Base-by-base conservation (phyloP, 2,888 invertebrate genomes). In the Marasmarcha lunaedactyla region DNA sequence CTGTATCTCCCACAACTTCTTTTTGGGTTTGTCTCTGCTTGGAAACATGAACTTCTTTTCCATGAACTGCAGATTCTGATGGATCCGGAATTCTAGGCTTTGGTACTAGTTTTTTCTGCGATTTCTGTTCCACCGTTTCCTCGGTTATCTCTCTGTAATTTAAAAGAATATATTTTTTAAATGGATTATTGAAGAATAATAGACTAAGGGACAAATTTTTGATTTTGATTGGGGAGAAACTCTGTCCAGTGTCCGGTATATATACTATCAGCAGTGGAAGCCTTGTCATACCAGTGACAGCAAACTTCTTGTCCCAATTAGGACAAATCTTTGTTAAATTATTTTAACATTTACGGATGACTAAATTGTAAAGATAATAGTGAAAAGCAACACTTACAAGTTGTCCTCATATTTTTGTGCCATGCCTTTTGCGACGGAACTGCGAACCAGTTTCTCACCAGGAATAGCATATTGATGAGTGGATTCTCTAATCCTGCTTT, bases 21-120 rank as follows among this genome's bases (percentile, higher is more conserved):
- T 94, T 95, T 67, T 96, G 96, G 0, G 88, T 88, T 78, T 96
- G 96, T 58, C 92, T 93, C 57, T 95, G 94, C 59, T 92, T 93
- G 1, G 92, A 90, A 14, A 93, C 90, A 60, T 94, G 90, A 3
- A 95, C 90, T 78, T 95, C 95, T 50, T 92, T 90, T 20, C 94
- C 95, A 61, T 95, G 95, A 10, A 95, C 90, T 0, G 90, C 88
- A 5, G 94, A 94, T 74, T 94, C 94, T 0, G 91, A 88, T 9
- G 93, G 93, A 45, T 89, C 91, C 9, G 91, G 90, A 59, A 86
- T 85, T 65, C 77, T 87, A 49, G 63, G 85, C 58, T 84, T 87
- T 55, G 61, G 60, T 6, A 63, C 63, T 49, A 59, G 81, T 66
- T 81, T 88, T 59, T 74, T 85, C 55, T 44, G 39, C 26, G 39